These are phyloP conservation scores for Tethya wilhelma DNA, from an alignment of 37 sponge, comb jelly and placozoan genomes.

Conservation along the genomic window DNA sequence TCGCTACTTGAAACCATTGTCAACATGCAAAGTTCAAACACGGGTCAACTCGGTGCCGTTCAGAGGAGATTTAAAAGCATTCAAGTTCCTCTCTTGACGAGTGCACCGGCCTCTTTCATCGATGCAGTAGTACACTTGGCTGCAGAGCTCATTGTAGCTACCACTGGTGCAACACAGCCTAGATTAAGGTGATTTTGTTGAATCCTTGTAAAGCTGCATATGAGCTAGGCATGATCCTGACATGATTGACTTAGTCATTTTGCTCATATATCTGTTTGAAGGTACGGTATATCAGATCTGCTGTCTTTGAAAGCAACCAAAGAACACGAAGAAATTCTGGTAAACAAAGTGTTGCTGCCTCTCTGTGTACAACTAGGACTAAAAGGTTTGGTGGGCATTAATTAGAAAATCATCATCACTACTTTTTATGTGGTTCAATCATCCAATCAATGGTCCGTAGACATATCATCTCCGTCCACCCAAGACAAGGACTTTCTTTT, in stretches of 20 bases:
- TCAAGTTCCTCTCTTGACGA: constrained; percentile 7
- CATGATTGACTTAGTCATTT: neutral
- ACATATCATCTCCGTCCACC: no score
- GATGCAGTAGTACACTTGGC: constrained; percentile 16
- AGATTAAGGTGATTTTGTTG: neutral
- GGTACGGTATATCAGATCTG: constrained; percentile 33
- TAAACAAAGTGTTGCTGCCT: constrained; percentile 39
- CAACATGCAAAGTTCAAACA: neutral
- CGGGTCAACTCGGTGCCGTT: neutral
- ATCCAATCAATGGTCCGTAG: no score
- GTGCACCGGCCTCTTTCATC: constrained; percentile 34
- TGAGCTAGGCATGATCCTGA: neutral
- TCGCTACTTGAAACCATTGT: constrained; percentile 29
- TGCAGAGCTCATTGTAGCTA: constrained; percentile 33
- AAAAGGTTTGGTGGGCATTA: no score
- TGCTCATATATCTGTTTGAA: neutral
- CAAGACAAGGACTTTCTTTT: constrained; percentile 13
- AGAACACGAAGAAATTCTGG: constrained; percentile 11
- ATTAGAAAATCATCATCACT: neutral
- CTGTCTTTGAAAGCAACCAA: neutral
- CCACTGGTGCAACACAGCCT: neutral
- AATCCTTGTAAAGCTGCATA: neutral
- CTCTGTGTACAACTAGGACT: constrained; percentile 49
- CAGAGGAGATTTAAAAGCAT: neutral
- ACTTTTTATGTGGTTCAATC: neutral